A percentile compares a stretch with the other conserved stretches of the same genome.
Evolutionary conservation across 2,113 vertebrate genomes (phyloP).

Genomic region (Calidris pugnax): DNA sequence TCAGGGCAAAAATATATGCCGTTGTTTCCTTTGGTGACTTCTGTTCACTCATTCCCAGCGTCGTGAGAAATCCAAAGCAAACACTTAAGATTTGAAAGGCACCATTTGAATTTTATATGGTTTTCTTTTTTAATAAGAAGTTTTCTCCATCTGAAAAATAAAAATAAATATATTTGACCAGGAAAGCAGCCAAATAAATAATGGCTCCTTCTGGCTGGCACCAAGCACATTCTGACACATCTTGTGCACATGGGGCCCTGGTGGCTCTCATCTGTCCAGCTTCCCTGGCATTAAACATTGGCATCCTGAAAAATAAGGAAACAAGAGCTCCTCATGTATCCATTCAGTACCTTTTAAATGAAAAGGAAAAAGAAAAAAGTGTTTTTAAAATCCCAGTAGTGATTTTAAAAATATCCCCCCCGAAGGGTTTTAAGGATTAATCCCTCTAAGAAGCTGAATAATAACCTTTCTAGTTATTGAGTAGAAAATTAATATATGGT

Average conservation of each 20-base stretch:
- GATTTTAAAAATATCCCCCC: background rate
- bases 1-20: background rate
- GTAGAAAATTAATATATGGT: background rate
- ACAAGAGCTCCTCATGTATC: background rate
- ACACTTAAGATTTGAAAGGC: background rate
- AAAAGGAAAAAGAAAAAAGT: background rate
- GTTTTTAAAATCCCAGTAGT: background rate
- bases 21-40: background rate
- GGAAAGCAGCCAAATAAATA: background rate
- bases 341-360: background rate
- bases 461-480: background rate
- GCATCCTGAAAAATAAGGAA: background rate
- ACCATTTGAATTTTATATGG: background rate
- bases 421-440: slow-evolving; percentile 5
- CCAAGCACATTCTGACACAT: background rate
- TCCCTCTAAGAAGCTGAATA: background rate
- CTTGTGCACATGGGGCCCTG: background rate
- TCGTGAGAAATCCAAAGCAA: background rate
- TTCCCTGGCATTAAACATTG: background rate
- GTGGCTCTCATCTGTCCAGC: background rate
- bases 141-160: background rate
- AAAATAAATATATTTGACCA: background rate
- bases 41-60: background rate
- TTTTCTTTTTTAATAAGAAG: background rate
- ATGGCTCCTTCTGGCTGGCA: background rate